Base-by-base conservation (phyloP, 2,888 invertebrate species). In the Trichacis sp. region DNA sequence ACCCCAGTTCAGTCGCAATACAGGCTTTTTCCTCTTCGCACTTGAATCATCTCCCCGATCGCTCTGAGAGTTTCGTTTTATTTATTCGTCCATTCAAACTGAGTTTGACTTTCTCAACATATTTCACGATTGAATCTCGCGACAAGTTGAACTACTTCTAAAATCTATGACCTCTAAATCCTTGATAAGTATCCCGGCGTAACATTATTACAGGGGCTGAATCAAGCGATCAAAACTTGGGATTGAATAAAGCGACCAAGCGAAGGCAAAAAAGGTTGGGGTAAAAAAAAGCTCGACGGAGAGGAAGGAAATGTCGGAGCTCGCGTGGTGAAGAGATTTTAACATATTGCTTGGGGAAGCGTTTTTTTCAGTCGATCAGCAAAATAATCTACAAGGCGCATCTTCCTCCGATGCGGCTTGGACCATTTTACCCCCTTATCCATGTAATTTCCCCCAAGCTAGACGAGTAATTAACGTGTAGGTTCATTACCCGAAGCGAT, bases 391-490 rank as follows among this genome's bases (percentile, higher is more conserved):
- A 57, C 60, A 56, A 58, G 63, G 64, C 56, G 48, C 50, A 59
- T 54, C 46, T 50, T 50, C 47, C 53, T 52, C 59, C 48, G 53
- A 62, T 49, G 47, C 53, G 56, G 49, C 52, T 60, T 47, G 43
- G 63, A 47, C 58, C 47, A 48, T 48, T 57, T 30, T 45, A 57
- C 50, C 60, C 63, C 56, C 63, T 59, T 60, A 67, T 56, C 60
- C 63, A 48, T 61, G 55, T 61, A 68, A 68, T 68, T 68, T 61
- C 60, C 58, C 61, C 38, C 42, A 68, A 64, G 68, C 68, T 61
- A 64, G 68, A 57, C 57, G 61, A 64, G 60, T 64, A 64, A 68
- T 68, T 68, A 68, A 68, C 68, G 68, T 64, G 64, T 64, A 64
- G 58, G 64, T 64, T 68, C 68, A 63, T 68, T 68, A 68, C 56